Evolutionary conservation across 2,113 vertebrate genomes (phyloP), one percentile per base, ranked within the genome.

Genomic region (Pachypanchax playfairii): DNA sequence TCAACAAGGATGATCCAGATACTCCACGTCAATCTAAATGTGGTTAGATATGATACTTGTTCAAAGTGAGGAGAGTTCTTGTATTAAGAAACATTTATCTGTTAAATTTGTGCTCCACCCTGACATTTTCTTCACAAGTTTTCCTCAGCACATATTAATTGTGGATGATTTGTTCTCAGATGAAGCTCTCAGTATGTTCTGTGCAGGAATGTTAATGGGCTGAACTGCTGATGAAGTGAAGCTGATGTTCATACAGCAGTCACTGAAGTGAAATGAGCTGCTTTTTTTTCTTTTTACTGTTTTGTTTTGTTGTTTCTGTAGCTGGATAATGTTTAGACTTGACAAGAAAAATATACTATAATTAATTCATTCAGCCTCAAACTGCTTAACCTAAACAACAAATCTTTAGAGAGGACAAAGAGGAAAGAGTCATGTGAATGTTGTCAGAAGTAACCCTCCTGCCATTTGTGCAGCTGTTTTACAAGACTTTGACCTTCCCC

Each of bases 171-270:
- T 6, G 46, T 38, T 15, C 50, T n/a, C 17, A n/a, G 24, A 38
- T 6, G 1, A 64, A 25, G 38, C 2, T 21, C 35, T 49, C 9
- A 36, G 43, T 62, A 5, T 47, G 18, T 24, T n/a, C 41, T 38
- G 67, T 43, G 50, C 35, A 49, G 64, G 80, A 79, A 81, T 85
- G 52, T 85, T 75, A 85, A 85, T 63, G 74, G 79, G 72, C 69
- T n/a, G 26, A 15, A 3, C 51, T 20, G 38, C 33, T 70, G 75
- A 79, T 72, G 70, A 52, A 81, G 44, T 65, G 69, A 77, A 81
- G 29, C 31, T 80, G 83, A 77, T 82, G 62, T 61, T 48, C 47
- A 57, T 43, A 17, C 43, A 64, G 52, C 4, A 46, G 11, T n/a
- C 74, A 46, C 47, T 65, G 28, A 1, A 60, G 72, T 57, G 65